These are phyloP conservation scores for Zygogramma bicolorata DNA, from an alignment of 2,888 invertebrate species.

Conservation along the genomic window DNA sequence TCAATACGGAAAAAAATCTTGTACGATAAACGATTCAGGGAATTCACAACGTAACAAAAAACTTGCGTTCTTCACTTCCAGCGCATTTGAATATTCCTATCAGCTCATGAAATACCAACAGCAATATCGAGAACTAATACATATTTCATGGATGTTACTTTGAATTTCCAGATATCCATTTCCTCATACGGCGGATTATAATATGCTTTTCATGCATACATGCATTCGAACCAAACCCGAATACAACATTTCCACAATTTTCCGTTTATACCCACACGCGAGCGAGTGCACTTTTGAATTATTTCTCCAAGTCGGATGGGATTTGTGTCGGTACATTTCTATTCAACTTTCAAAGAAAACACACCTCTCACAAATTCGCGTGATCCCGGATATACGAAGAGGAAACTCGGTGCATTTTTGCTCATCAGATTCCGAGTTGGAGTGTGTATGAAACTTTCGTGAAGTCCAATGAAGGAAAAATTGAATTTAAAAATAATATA, in stretches of 20 bases:
- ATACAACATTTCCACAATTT: conserved; percentile 10
- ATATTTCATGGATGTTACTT: not conserved
- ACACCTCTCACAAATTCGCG: not conserved
- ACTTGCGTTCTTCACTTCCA: not conserved
- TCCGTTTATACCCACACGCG: not conserved
- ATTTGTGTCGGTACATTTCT: not conserved
- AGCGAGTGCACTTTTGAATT: conserved; percentile 8
- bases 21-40: no score
- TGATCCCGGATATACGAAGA: not conserved
- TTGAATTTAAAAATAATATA: no score
- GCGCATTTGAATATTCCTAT: not conserved
- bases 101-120: not conserved
- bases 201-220: conserved; percentile 13
- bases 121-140: not conserved
- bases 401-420: no score
- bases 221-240: not conserved
- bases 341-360: not conserved
- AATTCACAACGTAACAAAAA: no score
- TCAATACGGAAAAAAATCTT: no score
- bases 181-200: conserved; percentile 3
- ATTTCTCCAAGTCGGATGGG: not conserved
- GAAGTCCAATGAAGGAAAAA: no score
- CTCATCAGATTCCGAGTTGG: no score
- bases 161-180: not conserved
- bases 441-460: no score